These are phyloP conservation scores for Dermochelys coriacea DNA, from an alignment of 2,797 vertebrate genomes.

Conservation along the genomic window DNA sequence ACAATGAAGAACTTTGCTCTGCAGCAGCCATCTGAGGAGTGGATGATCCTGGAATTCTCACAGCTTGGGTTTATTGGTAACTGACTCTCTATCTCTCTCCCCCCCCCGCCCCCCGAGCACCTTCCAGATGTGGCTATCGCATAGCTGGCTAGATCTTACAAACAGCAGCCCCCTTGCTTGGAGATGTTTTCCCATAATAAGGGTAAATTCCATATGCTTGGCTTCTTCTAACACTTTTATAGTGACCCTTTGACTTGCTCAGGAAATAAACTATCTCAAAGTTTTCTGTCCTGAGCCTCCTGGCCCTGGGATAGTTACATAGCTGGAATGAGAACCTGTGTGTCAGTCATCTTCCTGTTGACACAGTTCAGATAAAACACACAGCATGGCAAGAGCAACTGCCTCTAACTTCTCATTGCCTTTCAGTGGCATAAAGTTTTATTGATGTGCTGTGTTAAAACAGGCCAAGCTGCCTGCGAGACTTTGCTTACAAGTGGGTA, in stretches of 20 bases:
- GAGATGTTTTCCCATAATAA: neutral
- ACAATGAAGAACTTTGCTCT: conserved; percentile 99
- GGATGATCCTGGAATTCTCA: conserved; percentile 99
- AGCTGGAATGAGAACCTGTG: neutral
- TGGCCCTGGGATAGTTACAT: neutral
- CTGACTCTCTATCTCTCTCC: fast-evolving
- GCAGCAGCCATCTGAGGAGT: conserved; percentile 97
- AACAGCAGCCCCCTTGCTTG: neutral
- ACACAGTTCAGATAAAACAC: neutral
- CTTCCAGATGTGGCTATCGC: neutral
- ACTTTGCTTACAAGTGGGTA: neutral
- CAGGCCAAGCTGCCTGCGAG: neutral
- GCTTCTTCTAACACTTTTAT: conserved; percentile 4
- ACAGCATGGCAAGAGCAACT: neutral
- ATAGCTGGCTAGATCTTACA: neutral
- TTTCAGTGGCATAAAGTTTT: neutral
- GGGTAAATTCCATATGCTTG: neutral
- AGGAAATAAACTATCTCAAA: neutral
- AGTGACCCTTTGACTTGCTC: neutral
- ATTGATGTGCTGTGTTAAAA: neutral
- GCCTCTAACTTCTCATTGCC: neutral
- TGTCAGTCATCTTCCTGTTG: neutral
- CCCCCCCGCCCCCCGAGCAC: neutral
- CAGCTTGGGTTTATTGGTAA: conserved; percentile 98
- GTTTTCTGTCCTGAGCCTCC: neutral